These are phyloP conservation scores for Ypsolopha scabrella DNA, from an alignment of 2,888 invertebrate species.

Conservation along the genomic window DNA sequence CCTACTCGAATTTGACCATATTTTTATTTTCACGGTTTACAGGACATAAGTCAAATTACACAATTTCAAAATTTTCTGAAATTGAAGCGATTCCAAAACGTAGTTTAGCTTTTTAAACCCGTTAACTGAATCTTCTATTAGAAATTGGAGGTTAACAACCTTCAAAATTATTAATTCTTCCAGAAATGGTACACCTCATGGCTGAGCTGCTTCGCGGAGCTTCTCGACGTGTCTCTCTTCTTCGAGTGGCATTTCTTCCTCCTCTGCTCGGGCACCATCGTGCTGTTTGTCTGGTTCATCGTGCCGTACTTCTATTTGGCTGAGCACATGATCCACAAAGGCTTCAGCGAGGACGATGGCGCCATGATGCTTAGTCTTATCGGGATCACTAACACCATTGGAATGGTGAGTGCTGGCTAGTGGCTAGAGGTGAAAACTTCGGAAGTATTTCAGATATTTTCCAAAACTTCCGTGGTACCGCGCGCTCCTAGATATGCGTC, in stretches of 20 bases:
- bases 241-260: slow-evolving; percentile 82
- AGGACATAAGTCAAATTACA: too few species aligned
- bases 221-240: slow-evolving; percentile 84
- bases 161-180: neutral
- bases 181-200: slow-evolving; percentile 61
- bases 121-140: neutral
- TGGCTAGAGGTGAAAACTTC: neutral
- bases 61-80: too few species aligned
- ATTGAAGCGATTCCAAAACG: too few species aligned
- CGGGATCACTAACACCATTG: slow-evolving; percentile 90
- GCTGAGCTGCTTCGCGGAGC: slow-evolving; percentile 39
- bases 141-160: neutral
- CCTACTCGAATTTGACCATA: too few species aligned
- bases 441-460: too few species aligned
- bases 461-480: too few species aligned
- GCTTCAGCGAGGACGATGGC: slow-evolving; percentile 78
- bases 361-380: slow-evolving; percentile 88
- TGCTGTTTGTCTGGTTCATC: slow-evolving; percentile 94
- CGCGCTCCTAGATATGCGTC: too few species aligned
- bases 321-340: slow-evolving; percentile 79
- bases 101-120: too few species aligned
- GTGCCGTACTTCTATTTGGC: slow-evolving; percentile 95
- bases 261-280: slow-evolving; percentile 86
- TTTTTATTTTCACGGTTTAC: too few species aligned
- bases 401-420: slow-evolving; percentile 74